These are phyloP conservation scores for Plutella xylostella DNA, from an alignment of 2,888 invertebrate genomes.

Conservation along the genomic window DNA sequence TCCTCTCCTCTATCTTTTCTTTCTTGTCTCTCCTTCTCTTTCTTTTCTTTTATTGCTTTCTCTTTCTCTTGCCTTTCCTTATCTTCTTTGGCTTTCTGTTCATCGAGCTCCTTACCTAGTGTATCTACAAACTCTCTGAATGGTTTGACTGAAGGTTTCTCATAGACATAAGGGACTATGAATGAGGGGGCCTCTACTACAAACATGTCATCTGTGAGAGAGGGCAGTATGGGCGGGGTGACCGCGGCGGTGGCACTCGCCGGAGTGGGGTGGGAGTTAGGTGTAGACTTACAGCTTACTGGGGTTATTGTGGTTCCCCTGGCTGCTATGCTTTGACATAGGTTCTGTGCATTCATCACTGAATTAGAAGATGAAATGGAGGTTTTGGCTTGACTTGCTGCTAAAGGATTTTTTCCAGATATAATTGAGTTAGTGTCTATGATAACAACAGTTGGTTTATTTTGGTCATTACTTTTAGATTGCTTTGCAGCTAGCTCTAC, in stretches of 20 bases:
- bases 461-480: conserved; percentile 50
- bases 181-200: conserved; percentile 94
- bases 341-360: conserved; percentile 43
- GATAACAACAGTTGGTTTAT: conserved; percentile 84
- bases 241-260: conserved; percentile 27
- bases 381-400: conserved; percentile 27
- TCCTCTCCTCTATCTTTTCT: conserved; percentile 24
- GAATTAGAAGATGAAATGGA: conserved; percentile 23
- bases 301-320: conserved; percentile 69
- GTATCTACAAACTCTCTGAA: conserved; percentile 80
- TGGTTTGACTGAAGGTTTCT: conserved; percentile 87
- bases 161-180: conserved; percentile 93
- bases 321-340: conserved; percentile 61
- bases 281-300: conserved; percentile 40
- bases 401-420: conserved; percentile 39
- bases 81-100: conserved; percentile 49
- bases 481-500: conserved; percentile 77
- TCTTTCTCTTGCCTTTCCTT: conserved; percentile 40
- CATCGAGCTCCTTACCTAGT: conserved; percentile 73
- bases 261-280: conserved; percentile 20
- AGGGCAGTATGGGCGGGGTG: conserved; percentile 74
- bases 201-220: conserved; percentile 92
- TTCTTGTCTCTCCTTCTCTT: conserved; percentile 57
- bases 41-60: conserved; percentile 42
- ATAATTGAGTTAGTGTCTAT: conserved; percentile 84